Percentiles rank a stretch among this genome's conserved stretches.
Conservation (phyloP, 1,140 invertebrate species). For the Oedothorax gibbosus region DNA sequence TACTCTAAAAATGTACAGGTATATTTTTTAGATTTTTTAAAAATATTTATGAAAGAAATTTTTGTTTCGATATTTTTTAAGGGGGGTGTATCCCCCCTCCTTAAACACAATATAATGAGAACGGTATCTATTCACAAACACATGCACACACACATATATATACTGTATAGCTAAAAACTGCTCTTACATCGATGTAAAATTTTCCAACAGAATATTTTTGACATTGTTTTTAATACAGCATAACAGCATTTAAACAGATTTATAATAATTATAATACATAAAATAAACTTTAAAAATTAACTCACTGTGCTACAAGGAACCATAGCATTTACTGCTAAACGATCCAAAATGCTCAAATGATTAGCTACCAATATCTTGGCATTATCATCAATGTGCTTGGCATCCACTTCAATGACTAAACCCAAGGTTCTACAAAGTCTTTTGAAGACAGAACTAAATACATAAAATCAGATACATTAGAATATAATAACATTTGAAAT, state of each 20-base stretch:
- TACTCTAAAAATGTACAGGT: too few relatives aligned
- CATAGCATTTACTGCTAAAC: slow-evolving; percentile 43
- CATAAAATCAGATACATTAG: slow-evolving; percentile 1
- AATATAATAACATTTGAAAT: neutral
- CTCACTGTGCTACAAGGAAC: slow-evolving; percentile 36
- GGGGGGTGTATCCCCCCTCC: too few relatives aligned
- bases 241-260: neutral
- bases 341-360: slow-evolving; percentile 54
- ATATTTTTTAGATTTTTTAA: too few relatives aligned
- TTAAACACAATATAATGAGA: too few relatives aligned
- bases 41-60: too few relatives aligned
- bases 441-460: slow-evolving; percentile 20
- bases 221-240: neutral
- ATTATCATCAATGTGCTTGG: slow-evolving; percentile 32
- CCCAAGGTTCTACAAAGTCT: slow-evolving; percentile 48
- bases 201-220: neutral
- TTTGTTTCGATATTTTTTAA: too few relatives aligned
- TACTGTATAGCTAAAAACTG: too few relatives aligned
- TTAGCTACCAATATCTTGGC: slow-evolving; percentile 49
- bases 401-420: slow-evolving; percentile 36
- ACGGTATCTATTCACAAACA: too few relatives aligned
- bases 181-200: too few relatives aligned
- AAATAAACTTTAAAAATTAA: neutral
- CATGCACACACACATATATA: too few relatives aligned
- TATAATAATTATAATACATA: neutral